phyloP scores from a whole-genome alignment of 1,140 invertebrate genomes.

The Papilio helenus region DNA sequence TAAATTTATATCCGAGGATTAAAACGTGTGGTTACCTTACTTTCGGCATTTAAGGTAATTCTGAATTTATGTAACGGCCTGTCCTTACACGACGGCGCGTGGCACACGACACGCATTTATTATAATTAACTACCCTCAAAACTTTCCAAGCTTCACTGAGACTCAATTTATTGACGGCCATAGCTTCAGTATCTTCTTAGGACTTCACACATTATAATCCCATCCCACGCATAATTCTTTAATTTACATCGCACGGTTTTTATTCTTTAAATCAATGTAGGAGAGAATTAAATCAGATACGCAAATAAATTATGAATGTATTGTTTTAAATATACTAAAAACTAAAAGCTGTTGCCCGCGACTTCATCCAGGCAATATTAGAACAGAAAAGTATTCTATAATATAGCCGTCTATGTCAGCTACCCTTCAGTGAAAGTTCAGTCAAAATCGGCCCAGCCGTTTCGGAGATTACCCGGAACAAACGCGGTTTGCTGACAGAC shows the following conservation, averaged over 20 bases:
- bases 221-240: slow-evolving; percentile 29
- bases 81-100: slow-evolving; percentile 31
- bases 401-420: too few species aligned
- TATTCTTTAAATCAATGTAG: slow-evolving; percentile 5
- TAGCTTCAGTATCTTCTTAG: background rate
- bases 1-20: background rate
- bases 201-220: slow-evolving; percentile 28
- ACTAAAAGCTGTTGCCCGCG: too few species aligned
- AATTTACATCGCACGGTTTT: slow-evolving; percentile 26
- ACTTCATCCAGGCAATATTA: too few species aligned
- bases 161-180: slow-evolving; percentile 7
- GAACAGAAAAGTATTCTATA: too few species aligned
- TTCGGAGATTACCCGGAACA: too few species aligned
- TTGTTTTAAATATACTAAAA: background rate
- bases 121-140: slow-evolving; percentile 34
- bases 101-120: slow-evolving; percentile 34
- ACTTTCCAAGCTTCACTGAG: slow-evolving; percentile 27
- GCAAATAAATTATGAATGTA: background rate
- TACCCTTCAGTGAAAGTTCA: too few species aligned
- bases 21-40: background rate
- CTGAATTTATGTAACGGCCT: slow-evolving; percentile 33
- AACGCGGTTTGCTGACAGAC: too few species aligned
- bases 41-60: slow-evolving; percentile 31
- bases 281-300: background rate
- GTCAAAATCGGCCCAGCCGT: too few species aligned